Conservation (phyloP, 2,797 vertebrate species). For the Pseudochirops corinnae region DNA sequence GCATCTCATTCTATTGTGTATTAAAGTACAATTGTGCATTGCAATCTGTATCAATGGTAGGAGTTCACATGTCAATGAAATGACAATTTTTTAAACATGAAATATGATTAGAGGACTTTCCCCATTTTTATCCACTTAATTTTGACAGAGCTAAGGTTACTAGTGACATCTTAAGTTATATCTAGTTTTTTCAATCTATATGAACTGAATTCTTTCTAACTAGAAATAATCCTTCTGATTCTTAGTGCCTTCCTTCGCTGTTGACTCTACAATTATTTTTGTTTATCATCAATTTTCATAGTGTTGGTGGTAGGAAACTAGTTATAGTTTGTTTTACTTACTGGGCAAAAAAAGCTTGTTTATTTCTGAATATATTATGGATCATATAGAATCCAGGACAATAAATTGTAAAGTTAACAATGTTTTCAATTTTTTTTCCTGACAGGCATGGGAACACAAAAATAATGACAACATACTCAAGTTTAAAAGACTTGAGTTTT, state of each 20-base stretch:
- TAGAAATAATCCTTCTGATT: neutral
- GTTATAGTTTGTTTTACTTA: conserved; percentile 41
- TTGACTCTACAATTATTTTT: conserved; percentile 30
- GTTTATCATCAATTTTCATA: conserved; percentile 39
- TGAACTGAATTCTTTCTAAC: neutral
- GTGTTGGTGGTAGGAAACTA: conserved; percentile 6
- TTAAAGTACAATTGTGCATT: neutral
- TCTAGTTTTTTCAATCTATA: neutral
- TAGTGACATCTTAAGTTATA: neutral
- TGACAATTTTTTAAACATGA: neutral
- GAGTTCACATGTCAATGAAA: neutral
- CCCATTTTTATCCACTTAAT: neutral
- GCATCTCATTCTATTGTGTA: neutral
- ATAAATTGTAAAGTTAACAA: neutral
- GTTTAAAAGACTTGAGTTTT: conserved; percentile 8
- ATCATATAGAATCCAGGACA: conserved; percentile 31
- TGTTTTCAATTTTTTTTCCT: conserved; percentile 33
- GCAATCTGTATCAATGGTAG: neutral
- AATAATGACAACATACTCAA: conserved; percentile 43
- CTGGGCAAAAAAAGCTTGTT: neutral
- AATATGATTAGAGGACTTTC: neutral
- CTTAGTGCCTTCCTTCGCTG: neutral
- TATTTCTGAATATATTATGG: conserved; percentile 47
- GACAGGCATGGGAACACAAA: conserved; percentile 30
- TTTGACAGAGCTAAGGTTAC: neutral